These are phyloP conservation scores for Syrmaticus mikado DNA, from an alignment of 2,113 vertebrate genomes.

Conservation along the genomic window DNA sequence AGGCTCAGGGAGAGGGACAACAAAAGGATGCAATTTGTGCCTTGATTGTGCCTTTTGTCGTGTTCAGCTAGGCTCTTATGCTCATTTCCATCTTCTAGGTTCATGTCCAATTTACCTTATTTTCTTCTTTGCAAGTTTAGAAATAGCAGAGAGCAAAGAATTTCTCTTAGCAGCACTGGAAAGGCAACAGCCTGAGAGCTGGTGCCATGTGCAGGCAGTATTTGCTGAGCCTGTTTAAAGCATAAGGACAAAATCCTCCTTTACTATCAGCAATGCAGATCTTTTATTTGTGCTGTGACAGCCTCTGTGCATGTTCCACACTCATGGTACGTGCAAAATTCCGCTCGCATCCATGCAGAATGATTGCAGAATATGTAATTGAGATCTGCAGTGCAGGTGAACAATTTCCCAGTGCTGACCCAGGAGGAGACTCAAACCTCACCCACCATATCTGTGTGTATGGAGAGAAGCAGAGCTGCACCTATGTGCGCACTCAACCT, in stretches of 20 bases:
- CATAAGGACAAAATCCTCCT: not conserved
- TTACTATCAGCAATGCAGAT: conserved; percentile 21
- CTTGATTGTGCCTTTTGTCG: conserved; percentile 67
- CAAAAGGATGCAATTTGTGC: conserved; percentile 55
- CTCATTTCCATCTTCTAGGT: conserved; percentile 42
- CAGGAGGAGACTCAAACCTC: not conserved
- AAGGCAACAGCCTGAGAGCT: conserved; percentile 21
- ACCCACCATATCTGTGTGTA: not conserved
- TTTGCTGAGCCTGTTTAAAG: not conserved
- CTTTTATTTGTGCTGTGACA: conserved; percentile 37
- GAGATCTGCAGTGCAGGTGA: conserved; percentile 63
- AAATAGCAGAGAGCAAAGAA: conserved; percentile 38
- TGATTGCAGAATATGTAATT: conserved; percentile 54
- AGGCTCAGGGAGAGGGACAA: conserved; percentile 11
- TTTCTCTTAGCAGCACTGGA: not conserved
- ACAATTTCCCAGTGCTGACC: conserved; percentile 31
- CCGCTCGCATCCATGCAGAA: not conserved
- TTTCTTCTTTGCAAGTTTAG: conserved; percentile 58
- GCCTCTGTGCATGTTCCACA: conserved; percentile 26
- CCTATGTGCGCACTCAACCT: not conserved
- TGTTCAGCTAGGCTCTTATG: conserved; percentile 40
- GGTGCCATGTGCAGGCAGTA: not conserved
- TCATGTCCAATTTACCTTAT: conserved; percentile 58
- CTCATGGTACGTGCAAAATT: conserved; percentile 19
- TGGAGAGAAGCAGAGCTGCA: not conserved